A percentile compares a stretch with the other conserved stretches of the same genome.
Evolutionary conservation across 1,140 invertebrate genomes (phyloP).

Genomic region (Hydropsyche tenuis): DNA sequence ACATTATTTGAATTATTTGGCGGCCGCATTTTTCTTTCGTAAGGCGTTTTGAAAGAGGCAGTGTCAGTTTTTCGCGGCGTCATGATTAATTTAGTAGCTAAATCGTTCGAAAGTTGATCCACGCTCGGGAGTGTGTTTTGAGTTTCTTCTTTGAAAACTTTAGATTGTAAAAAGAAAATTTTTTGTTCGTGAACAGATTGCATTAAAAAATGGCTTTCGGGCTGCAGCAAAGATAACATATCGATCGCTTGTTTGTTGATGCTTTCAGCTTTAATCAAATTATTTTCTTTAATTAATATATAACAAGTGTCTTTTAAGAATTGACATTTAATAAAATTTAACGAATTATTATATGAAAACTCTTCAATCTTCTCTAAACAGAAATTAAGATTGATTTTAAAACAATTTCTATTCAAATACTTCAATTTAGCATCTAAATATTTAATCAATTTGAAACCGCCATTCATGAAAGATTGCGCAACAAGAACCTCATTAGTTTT

Average conservation of each 20-base stretch:
- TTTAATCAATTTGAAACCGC: constrained; percentile 40
- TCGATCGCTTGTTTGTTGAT: constrained; percentile 32
- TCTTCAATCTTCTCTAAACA: constrained; percentile 13
- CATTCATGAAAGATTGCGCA: constrained; percentile 39
- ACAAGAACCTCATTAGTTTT: constrained; percentile 36
- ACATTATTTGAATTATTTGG: not conserved
- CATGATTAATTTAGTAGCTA: constrained; percentile 38
- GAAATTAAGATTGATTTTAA: constrained; percentile 11
- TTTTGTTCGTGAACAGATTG: constrained; percentile 43
- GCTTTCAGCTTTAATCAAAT: constrained; percentile 35
- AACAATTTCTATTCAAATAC: not conserved
- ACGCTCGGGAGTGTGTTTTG: constrained; percentile 28
- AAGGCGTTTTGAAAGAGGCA: constrained; percentile 21
- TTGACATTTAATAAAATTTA: constrained; percentile 34
- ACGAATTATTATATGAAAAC: constrained; percentile 17
- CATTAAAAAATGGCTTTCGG: constrained; percentile 25
- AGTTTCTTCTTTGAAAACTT: constrained; percentile 37
- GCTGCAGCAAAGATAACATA: not conserved
- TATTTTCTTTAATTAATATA: constrained; percentile 40
- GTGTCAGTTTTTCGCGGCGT: constrained; percentile 40
- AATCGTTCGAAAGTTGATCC: constrained; percentile 32
- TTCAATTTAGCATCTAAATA: constrained; percentile 31
- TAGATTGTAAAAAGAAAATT: constrained; percentile 38
- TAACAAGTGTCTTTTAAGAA: constrained; percentile 37
- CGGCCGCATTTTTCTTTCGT: not conserved